Percentiles rank a stretch among this genome's conserved stretches.
phyloP scores from a whole-genome alignment of 2,113 vertebrate genomes.

The Archocentrus centrarchus region DNA sequence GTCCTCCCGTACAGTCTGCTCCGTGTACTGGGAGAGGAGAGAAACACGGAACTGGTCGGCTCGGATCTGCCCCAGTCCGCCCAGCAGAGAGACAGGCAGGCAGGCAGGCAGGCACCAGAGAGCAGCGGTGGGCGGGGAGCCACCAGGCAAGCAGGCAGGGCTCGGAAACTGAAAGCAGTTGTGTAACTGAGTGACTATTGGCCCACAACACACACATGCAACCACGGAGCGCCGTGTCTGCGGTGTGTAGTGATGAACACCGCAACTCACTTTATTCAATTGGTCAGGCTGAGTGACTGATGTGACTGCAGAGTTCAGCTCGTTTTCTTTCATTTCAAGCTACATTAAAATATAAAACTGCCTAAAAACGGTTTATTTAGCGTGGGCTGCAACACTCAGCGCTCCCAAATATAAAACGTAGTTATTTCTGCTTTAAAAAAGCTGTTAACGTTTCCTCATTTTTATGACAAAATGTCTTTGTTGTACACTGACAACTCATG shows the following conservation, averaged over 20 bases:
- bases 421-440: not conserved
- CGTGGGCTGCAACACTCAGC: too few relatives aligned
- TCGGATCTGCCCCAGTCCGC: conserved; percentile 66
- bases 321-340: too few relatives aligned
- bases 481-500: not conserved
- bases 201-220: conserved; percentile 42
- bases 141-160: conserved; percentile 53
- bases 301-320: not conserved
- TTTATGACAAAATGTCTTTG: not conserved
- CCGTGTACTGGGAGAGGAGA: conserved; percentile 22
- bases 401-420: too few relatives aligned
- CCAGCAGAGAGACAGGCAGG: conserved; percentile 52
- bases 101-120: conserved; percentile 33
- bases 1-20: conserved; percentile 21
- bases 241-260: not conserved
- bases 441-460: rapidly evolving
- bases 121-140: conserved; percentile 70
- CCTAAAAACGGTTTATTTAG: not conserved
- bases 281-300: not conserved
- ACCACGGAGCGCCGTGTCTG: not conserved
- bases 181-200: conserved; percentile 66
- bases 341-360: not conserved
- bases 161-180: conserved; percentile 67
- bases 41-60: conserved; percentile 73
- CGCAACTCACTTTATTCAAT: not conserved